Evolutionary conservation across 1,140 invertebrate genomes (phyloP).

Genomic region (Phortica variegata): DNA sequence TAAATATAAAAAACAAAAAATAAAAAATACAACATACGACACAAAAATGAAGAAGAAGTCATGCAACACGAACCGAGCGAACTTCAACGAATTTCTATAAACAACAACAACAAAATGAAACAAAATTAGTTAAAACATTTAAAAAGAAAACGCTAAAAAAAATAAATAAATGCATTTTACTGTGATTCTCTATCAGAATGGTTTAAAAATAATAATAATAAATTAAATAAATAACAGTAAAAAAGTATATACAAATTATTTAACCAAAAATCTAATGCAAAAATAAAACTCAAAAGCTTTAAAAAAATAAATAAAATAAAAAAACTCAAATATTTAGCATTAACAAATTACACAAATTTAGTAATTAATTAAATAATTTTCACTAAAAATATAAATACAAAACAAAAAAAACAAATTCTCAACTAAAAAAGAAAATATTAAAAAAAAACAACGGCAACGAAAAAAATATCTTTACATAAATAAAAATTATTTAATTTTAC

Average conservation of each 20-base stretch:
- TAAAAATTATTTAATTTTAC: not conserved
- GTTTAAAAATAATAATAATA: slow-evolving; percentile 37
- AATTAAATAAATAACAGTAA: slow-evolving; percentile 26
- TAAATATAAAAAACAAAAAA: too few species aligned
- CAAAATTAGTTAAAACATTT: slow-evolving; percentile 2
- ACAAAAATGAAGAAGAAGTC: too few species aligned
- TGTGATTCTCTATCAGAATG: slow-evolving; percentile 53
- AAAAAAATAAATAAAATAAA: slow-evolving; percentile 22
- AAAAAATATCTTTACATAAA: slow-evolving; percentile 8
- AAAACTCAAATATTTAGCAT: slow-evolving; percentile 24
- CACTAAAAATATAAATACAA: slow-evolving; percentile 18
- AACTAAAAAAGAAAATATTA: not conserved
- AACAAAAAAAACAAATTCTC: slow-evolving; percentile 7
- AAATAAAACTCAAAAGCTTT: slow-evolving; percentile 17
- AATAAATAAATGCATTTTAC: slow-evolving; percentile 14
- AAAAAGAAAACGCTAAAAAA: slow-evolving; percentile 20
- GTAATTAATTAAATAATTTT: slow-evolving; percentile 17
- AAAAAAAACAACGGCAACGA: slow-evolving; percentile 13
- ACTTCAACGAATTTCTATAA: slow-evolving; percentile 50
- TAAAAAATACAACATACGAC: too few species aligned
- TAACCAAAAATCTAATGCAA: slow-evolving; percentile 40
- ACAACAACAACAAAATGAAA: slow-evolving; percentile 26
- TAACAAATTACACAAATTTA: slow-evolving; percentile 27
- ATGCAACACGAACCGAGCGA: too few species aligned
- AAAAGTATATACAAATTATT: slow-evolving; percentile 19